Percentiles rank a stretch among this genome's conserved stretches.
Evolutionary conservation across 2,888 invertebrate genomes (phyloP).

Genomic region (Leuctra nigra): DNA sequence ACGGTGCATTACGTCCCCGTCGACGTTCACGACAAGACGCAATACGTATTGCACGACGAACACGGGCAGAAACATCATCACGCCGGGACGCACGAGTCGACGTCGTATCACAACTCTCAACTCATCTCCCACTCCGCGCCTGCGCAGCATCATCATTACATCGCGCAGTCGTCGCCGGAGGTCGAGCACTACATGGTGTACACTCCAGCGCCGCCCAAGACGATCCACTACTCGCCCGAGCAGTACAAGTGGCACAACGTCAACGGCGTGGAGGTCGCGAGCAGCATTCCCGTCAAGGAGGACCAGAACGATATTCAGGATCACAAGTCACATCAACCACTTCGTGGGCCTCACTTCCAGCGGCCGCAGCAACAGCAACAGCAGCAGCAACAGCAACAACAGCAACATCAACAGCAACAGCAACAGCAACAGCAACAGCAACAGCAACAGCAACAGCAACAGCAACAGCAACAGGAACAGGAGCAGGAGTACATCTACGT

Average conservation of each 20-base stretch:
- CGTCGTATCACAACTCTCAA: constrained; percentile 2
- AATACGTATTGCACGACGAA: background rate
- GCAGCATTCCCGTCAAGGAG: constrained; percentile 10
- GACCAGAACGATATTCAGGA: background rate
- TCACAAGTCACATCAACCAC: background rate
- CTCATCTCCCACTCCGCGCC: background rate
- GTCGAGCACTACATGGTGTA: background rate
- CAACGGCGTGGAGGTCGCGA: constrained; percentile 8
- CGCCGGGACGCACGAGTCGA: background rate
- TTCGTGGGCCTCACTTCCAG: no score
- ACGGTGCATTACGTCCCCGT: background rate
- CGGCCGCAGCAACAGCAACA: background rate
- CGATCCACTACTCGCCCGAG: constrained; percentile 4
- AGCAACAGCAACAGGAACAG: background rate
- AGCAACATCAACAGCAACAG: background rate
- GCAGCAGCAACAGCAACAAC: background rate
- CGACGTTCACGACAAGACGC: background rate
- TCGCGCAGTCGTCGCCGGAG: background rate
- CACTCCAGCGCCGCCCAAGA: background rate
- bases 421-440: constrained; percentile 9
- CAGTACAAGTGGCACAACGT: constrained; percentile 5
- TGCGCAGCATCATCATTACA: background rate
- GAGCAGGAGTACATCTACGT: constrained; percentile 1
- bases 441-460: background rate
- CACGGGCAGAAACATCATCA: background rate